Evolutionary conservation across 2,797 vertebrate species (phyloP).

Genomic region (Mus caroli): DNA sequence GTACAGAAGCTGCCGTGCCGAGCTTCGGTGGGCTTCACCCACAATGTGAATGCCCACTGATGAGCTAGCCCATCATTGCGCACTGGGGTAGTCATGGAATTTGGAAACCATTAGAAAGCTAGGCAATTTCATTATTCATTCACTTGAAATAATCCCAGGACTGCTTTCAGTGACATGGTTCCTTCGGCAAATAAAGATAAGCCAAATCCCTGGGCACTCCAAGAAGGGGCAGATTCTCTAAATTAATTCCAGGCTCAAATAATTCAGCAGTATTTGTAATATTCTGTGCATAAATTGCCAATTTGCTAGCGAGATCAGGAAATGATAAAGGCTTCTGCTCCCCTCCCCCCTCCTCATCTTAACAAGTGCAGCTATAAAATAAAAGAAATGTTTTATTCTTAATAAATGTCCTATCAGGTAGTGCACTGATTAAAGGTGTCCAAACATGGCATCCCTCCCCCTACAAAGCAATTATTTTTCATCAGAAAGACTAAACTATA

Average conservation of each 20-base stretch:
- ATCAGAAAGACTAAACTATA: conserved; percentile 55
- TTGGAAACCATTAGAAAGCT: conserved; percentile 78
- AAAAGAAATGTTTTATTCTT: conserved; percentile 84
- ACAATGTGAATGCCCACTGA: neutral
- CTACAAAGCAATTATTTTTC: conserved; percentile 73
- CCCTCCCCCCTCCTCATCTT: conserved; percentile 73
- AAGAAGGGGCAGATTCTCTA: conserved; percentile 82
- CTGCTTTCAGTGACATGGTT: conserved; percentile 87
- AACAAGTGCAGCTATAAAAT: conserved; percentile 83
- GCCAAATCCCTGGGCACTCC: conserved; percentile 83
- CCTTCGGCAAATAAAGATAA: conserved; percentile 87
- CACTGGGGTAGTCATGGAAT: conserved; percentile 56
- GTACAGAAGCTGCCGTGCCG: neutral
- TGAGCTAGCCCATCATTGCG: neutral
- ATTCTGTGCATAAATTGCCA: conserved; percentile 87
- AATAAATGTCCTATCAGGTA: conserved; percentile 83
- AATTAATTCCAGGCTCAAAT: conserved; percentile 87
- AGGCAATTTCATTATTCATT: conserved; percentile 81
- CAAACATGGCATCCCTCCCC: conserved; percentile 61
- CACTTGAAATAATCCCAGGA: conserved; percentile 85
- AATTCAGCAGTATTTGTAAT: conserved; percentile 88
- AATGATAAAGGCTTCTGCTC: conserved; percentile 78
- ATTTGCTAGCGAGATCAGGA: conserved; percentile 86
- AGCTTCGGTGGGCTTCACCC: neutral
- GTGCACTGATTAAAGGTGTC: conserved; percentile 73